phyloP scores from a whole-genome alignment of 2,888 invertebrate genomes.

The Drosophila acutilabella region DNA sequence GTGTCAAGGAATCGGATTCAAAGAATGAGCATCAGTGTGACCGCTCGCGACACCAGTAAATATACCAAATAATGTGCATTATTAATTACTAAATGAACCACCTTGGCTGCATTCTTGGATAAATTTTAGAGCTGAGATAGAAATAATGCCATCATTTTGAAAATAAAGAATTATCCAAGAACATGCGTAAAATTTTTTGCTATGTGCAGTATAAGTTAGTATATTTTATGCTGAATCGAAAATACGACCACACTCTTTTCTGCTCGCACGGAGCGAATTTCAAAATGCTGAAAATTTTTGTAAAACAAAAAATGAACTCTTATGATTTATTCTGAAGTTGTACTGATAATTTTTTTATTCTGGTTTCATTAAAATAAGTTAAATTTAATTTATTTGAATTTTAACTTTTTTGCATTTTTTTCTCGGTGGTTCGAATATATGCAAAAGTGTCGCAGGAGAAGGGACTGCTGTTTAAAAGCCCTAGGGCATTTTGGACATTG shows the following conservation, averaged over 20 bases:
- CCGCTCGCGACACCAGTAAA: slow-evolving; percentile 10
- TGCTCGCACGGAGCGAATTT: too few species aligned
- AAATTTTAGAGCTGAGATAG: too few species aligned
- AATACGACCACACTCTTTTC: too few species aligned
- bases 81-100: too few species aligned
- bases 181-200: too few species aligned
- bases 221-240: too few species aligned
- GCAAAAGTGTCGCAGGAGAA: slow-evolving; percentile 1
- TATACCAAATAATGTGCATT: slow-evolving; percentile 12
- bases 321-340: not conserved
- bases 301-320: too few species aligned
- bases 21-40: slow-evolving; percentile 50
- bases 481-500: slow-evolving; percentile 5
- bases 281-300: too few species aligned
- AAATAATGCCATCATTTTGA: too few species aligned
- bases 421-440: not conserved
- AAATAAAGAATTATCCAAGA: too few species aligned
- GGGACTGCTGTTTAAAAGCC: not conserved
- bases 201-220: too few species aligned
- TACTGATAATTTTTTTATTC: not conserved
- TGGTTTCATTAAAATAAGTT: not conserved
- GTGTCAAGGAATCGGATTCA: slow-evolving; percentile 49
- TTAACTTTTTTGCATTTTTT: not conserved
- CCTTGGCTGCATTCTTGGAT: too few species aligned
- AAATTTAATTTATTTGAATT: not conserved